These are phyloP conservation scores for Amaurobius ferox DNA, from an alignment of 2,888 invertebrate species.

Conservation along the genomic window DNA sequence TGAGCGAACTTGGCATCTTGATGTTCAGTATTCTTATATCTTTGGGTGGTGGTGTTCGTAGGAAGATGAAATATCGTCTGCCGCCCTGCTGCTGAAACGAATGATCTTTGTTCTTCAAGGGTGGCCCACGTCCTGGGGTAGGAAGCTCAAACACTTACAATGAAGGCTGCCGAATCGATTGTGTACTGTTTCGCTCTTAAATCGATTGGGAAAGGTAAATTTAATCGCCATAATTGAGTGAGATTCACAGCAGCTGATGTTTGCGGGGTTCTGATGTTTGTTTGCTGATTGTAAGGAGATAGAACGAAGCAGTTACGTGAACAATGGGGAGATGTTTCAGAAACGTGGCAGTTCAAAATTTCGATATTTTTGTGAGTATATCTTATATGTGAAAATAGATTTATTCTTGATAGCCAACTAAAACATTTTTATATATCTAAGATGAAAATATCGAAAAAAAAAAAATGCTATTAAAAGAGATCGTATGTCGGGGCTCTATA, in stretches of 20 bases:
- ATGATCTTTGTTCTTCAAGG: slow-evolving; percentile 51
- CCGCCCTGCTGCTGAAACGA: slow-evolving; percentile 39
- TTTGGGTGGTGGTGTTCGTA: not conserved
- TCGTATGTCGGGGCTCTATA: too few relatives aligned
- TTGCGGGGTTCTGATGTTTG: not conserved
- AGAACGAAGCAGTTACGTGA: not conserved
- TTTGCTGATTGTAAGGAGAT: not conserved
- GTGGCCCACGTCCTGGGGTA: slow-evolving; percentile 27
- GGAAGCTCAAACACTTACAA: slow-evolving; percentile 38
- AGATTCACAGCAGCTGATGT: slow-evolving; percentile 39
- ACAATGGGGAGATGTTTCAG: not conserved
- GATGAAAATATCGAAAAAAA: too few relatives aligned
- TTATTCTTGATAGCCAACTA: not conserved
- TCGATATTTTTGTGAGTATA: not conserved
- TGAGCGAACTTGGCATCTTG: not conserved
- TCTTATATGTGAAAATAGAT: not conserved
- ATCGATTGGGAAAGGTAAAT: slow-evolving; percentile 50
- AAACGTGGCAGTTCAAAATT: not conserved
- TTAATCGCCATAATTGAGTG: slow-evolving; percentile 60
- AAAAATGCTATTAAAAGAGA: too few relatives aligned
- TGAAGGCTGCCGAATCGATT: slow-evolving; percentile 34
- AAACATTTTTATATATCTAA: too few relatives aligned
- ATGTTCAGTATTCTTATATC: slow-evolving; percentile 19
- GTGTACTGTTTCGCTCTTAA: slow-evolving; percentile 21
- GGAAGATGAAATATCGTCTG: slow-evolving; percentile 48